phyloP scores from a whole-genome alignment of 2,113 vertebrate species.

The Phycodurus eques region DNA sequence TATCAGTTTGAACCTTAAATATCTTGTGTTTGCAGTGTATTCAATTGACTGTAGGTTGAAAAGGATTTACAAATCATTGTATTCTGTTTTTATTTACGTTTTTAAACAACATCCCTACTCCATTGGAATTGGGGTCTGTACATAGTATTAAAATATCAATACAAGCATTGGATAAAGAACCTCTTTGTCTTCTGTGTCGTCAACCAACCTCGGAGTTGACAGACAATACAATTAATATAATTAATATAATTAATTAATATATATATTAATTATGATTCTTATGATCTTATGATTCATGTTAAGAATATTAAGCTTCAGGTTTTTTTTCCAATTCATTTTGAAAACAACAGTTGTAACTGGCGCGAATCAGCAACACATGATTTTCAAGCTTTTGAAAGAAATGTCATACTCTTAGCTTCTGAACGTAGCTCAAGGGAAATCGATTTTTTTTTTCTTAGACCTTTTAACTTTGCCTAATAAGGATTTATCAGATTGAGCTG shows the following conservation, averaged over 20 bases:
- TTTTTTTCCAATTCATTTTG: neutral
- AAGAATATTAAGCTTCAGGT: neutral
- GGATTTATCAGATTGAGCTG: slow-evolving; percentile 48
- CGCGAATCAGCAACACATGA: slow-evolving; percentile 7
- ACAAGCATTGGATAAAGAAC: neutral
- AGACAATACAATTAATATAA: too few species aligned
- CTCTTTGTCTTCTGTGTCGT: neutral
- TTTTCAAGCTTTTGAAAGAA: slow-evolving; percentile 22
- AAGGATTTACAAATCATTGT: too few species aligned
- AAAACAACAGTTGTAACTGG: neutral
- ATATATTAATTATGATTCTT: too few species aligned
- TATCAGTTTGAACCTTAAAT: too few species aligned
- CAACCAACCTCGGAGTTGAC: neutral
- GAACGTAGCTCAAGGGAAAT: slow-evolving; percentile 36
- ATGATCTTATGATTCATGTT: neutral
- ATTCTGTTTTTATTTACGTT: too few species aligned
- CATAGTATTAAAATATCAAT: neutral
- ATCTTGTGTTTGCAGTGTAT: too few species aligned
- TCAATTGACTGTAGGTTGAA: too few species aligned
- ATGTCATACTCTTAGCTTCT: slow-evolving; percentile 19
- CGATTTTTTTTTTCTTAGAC: slow-evolving; percentile 27
- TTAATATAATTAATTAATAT: too few species aligned
- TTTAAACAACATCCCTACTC: too few species aligned
- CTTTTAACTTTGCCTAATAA: slow-evolving; percentile 40
- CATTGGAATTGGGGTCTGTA: too few species aligned